A percentile compares a stretch with the other conserved stretches of the same genome.
phyloP scores from a whole-genome alignment of 2,888 invertebrate genomes.

The Odontothrips loti region DNA sequence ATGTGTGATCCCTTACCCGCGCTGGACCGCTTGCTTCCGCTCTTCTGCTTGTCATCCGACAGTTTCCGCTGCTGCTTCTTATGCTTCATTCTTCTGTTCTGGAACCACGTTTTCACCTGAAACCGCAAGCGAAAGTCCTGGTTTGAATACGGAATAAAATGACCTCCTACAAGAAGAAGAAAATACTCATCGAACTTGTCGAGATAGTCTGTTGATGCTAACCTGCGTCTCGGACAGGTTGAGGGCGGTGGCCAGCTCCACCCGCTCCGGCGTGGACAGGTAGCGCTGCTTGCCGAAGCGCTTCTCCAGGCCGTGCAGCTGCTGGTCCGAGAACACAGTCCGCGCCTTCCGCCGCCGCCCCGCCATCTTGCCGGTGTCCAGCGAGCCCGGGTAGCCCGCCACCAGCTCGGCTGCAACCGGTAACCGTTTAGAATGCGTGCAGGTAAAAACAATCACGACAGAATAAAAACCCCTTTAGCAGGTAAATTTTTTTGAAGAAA shows the following conservation, averaged over 20 bases:
- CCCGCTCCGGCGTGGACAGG: slow-evolving; percentile 91
- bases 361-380: slow-evolving; percentile 60
- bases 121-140: slow-evolving; percentile 37
- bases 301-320: slow-evolving; percentile 79
- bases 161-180: no score
- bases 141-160: no score
- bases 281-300: slow-evolving; percentile 93
- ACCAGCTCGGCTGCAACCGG: slow-evolving; percentile 3
- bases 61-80: slow-evolving; percentile 82
- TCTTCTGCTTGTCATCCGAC: slow-evolving; percentile 49
- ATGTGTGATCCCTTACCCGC: not conserved
- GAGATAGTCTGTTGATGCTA: no score
- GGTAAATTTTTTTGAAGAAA: no score
- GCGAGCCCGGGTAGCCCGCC: slow-evolving; percentile 44
- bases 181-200: no score
- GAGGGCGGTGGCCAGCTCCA: slow-evolving; percentile 87
- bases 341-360: slow-evolving; percentile 92
- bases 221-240: slow-evolving; percentile 87
- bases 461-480: no score
- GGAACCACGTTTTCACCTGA: slow-evolving; percentile 97
- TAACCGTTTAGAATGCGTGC: no score
- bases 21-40: slow-evolving; percentile 32
- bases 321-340: slow-evolving; percentile 73
- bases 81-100: slow-evolving; percentile 95
- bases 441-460: no score